Evolutionary conservation across 2,797 vertebrate genomes (phyloP).

Genomic region (Carcharodon carcharias): DNA sequence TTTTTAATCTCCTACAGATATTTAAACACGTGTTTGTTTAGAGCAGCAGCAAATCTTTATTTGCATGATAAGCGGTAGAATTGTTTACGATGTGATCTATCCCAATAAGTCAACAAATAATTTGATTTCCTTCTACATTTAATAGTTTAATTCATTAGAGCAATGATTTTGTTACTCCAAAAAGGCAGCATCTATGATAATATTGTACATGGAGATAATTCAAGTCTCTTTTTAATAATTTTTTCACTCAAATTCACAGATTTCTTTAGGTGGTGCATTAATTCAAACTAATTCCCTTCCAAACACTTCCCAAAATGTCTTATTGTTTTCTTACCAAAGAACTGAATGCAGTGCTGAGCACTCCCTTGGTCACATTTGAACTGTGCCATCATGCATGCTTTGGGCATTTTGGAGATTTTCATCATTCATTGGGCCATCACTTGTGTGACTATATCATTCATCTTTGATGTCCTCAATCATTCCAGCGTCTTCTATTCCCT

Average conservation of each 20-base stretch:
- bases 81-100: background rate
- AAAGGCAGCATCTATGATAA: background rate
- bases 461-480: no score
- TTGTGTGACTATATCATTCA: no score
- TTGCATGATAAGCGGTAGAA: background rate
- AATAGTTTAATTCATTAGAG: background rate
- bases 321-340: background rate
- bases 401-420: no score
- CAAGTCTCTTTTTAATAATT: background rate
- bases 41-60: background rate
- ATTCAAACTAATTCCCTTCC: background rate
- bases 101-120: background rate
- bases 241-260: background rate
- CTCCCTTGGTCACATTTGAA: no score
- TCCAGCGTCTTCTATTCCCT: no score
- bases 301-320: background rate
- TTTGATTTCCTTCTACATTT: background rate
- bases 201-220: background rate
- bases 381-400: no score
- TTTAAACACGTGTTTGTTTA: background rate
- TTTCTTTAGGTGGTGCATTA: background rate
- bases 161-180: background rate
- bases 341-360: no score
- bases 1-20: background rate
- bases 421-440: no score